These are phyloP conservation scores for Thecophora atra DNA, from an alignment of 2,888 invertebrate genomes.

Conservation along the genomic window DNA sequence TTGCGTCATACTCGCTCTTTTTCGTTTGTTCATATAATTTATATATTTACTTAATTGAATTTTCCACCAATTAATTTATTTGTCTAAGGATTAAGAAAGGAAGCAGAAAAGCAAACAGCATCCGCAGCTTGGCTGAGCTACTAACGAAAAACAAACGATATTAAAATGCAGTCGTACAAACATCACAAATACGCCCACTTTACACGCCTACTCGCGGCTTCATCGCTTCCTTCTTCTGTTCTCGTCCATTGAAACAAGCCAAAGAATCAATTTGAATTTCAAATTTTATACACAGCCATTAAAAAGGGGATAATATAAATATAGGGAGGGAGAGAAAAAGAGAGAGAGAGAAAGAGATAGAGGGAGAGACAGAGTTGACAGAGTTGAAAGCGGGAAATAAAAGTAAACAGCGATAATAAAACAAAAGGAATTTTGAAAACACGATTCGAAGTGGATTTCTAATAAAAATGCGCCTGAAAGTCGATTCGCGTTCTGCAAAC, in stretches of 20 bases:
- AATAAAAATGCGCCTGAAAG: conserved; percentile 26
- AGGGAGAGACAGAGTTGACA: not conserved
- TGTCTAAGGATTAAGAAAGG: conserved; percentile 5
- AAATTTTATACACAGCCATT: conserved; percentile 27
- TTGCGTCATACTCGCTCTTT: not conserved
- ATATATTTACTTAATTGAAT: conserved; percentile 37
- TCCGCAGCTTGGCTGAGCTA: not conserved
- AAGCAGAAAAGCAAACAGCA: conserved; percentile 15
- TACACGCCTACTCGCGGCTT: not conserved
- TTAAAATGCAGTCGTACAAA: conserved; percentile 30
- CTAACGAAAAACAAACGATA: conserved; percentile 38
- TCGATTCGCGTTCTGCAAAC: conserved; percentile 9
- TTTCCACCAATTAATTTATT: conserved; percentile 39
- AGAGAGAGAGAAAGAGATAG: not conserved
- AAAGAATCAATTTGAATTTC: conserved; percentile 35
- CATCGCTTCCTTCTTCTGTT: conserved; percentile 16
- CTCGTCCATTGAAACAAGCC: conserved; percentile 1
- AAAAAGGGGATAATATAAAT: too few relatives aligned
- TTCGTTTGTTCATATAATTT: conserved; percentile 29
- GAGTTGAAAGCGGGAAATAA: not conserved
- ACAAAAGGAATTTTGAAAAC: not conserved
- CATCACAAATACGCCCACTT: not conserved
- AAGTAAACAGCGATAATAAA: not conserved
- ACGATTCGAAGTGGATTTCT: conserved; percentile 7
- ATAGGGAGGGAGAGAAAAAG: too few relatives aligned